These are phyloP conservation scores for Acronicta leporina DNA, from an alignment of 2,888 invertebrate genomes.

Conservation along the genomic window DNA sequence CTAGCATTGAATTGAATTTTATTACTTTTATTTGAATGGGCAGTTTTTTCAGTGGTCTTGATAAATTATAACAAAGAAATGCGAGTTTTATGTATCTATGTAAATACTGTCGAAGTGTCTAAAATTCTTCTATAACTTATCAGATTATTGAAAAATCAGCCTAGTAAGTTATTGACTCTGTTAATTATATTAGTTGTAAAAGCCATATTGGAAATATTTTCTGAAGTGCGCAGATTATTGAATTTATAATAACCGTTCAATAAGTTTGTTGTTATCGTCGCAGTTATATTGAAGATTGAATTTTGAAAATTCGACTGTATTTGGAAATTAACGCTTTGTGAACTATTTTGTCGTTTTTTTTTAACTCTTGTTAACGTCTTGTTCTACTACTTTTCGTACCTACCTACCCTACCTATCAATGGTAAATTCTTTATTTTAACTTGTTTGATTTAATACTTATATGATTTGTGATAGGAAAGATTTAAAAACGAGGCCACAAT, in stretches of 20 bases:
- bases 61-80: too few species aligned
- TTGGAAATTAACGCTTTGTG: background rate
- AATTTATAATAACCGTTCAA: background rate
- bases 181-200: constrained; percentile 40
- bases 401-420: too few species aligned
- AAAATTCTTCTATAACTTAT: constrained; percentile 1
- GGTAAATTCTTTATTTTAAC: too few species aligned
- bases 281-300: background rate
- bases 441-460: background rate
- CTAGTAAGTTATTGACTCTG: constrained; percentile 43
- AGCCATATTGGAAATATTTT: constrained; percentile 35
- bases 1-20: constrained; percentile 13
- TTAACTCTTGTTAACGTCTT: too few species aligned
- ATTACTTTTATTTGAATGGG: constrained; percentile 8
- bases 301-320: background rate
- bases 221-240: background rate
- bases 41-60: too few species aligned
- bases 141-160: constrained; percentile 6
- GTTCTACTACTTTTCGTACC: too few species aligned
- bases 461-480: too few species aligned
- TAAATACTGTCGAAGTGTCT: background rate
- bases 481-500: background rate
- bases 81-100: too few species aligned
- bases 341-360: background rate
- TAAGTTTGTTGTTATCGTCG: background rate